A percentile compares a stretch with the other conserved stretches of the same genome.
Conservation (phyloP, 1,140 invertebrate genomes). For the Batillaria attramentaria region DNA sequence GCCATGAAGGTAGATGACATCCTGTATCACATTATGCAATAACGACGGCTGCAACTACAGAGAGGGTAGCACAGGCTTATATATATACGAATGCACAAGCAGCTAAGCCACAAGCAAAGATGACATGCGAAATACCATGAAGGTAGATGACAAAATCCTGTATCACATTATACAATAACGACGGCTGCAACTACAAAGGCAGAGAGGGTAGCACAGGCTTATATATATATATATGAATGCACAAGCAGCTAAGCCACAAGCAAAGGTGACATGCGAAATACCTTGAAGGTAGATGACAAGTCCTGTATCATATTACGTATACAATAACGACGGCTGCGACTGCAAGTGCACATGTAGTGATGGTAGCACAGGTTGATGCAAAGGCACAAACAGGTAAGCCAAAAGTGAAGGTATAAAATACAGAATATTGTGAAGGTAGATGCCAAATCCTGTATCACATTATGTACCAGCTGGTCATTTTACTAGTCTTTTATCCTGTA, state of each 20-base stretch:
- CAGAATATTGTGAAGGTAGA: conserved; percentile 42
- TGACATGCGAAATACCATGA: conserved; percentile 49
- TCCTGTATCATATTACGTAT: background rate
- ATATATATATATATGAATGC: conserved; percentile 33
- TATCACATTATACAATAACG: background rate
- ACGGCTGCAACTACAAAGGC: conserved; percentile 43
- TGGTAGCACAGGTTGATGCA: conserved; percentile 39
- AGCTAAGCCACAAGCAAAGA: conserved; percentile 27
- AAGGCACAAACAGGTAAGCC: conserved; percentile 42
- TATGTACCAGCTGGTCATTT: background rate
- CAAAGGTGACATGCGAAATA: background rate
- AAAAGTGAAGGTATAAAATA: background rate
- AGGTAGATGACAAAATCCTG: conserved; percentile 21
- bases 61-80: background rate
- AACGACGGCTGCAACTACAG: background rate
- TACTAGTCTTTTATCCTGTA: background rate
- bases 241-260: conserved; percentile 29
- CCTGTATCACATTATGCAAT: background rate
- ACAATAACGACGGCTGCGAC: conserved; percentile 45
- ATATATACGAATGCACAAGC: conserved; percentile 39
- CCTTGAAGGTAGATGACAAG: background rate
- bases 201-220: conserved; percentile 32
- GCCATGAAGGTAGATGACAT: conserved; percentile 41
- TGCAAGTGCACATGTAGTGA: conserved; percentile 47
- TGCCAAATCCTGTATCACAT: background rate